Percentiles rank a stretch among this genome's conserved stretches.
These are phyloP conservation scores for Apodemia duryi DNA, from an alignment of 2,888 invertebrate species.

Conservation along the genomic window DNA sequence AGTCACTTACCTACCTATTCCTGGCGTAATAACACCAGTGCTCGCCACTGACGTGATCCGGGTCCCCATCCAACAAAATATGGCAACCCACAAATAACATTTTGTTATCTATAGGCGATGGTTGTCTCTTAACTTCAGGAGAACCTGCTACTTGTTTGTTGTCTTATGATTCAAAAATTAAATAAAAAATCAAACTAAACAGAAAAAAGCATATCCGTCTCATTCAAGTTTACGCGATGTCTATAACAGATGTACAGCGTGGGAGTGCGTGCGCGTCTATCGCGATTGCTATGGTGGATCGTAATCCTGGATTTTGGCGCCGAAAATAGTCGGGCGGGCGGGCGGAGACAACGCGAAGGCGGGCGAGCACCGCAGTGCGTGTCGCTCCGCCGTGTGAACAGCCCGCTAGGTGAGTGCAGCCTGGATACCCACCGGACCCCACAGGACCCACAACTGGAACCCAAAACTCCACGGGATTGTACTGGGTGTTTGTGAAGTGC, in stretches of 20 bases:
- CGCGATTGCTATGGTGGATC: constrained; percentile 56
- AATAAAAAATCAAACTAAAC: not conserved
- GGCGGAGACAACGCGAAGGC: constrained; percentile 56
- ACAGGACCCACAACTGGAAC: constrained; percentile 24
- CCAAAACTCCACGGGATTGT: constrained; percentile 18
- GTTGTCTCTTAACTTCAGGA: too few species aligned
- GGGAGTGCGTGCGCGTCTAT: constrained; percentile 44
- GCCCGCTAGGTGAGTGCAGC: constrained; percentile 71
- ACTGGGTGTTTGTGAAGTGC: constrained; percentile 37
- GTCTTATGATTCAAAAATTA: too few species aligned
- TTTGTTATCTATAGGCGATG: too few species aligned
- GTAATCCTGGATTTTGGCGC: constrained; percentile 77
- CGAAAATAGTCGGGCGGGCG: constrained; percentile 76
- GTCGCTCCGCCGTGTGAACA: constrained; percentile 79
- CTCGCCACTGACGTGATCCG: too few species aligned
- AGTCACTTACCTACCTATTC: too few species aligned
- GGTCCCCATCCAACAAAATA: too few species aligned
- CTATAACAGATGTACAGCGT: constrained; percentile 38
- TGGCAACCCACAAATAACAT: too few species aligned
- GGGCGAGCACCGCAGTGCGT: constrained; percentile 72
- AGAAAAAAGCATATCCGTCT: constrained; percentile 1
- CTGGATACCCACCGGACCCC: constrained; percentile 34
- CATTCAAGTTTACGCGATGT: constrained; percentile 6
- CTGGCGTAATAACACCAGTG: too few species aligned
- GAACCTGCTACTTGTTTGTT: too few species aligned